Evolutionary conservation across 1,140 invertebrate genomes (phyloP), one percentile per base, ranked within the genome.

Genomic region (Laupala kohalensis): DNA sequence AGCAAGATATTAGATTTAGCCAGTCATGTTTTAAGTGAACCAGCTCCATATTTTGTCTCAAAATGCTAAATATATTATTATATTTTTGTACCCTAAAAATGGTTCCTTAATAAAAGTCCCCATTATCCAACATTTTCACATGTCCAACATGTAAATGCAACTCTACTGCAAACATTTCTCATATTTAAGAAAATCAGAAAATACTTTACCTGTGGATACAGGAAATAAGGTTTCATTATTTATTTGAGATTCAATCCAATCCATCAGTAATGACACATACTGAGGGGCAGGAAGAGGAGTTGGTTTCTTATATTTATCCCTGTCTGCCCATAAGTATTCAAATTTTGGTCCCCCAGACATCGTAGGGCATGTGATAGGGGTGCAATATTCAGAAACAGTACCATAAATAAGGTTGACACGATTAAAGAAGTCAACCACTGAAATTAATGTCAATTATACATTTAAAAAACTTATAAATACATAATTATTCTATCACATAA

Each of bases 351-450:
- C 95, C 26, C 95, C 95, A 66, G 88, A 91, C 95, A 97, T 97
- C 12, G 91, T 94, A 4, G 95, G 94, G 81, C 95, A 97, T 6
- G 90, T 87, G 72, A 88, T 86, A 76, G 90, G 89, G 64, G 91
- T 93, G 78, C 95, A 97, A 79, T 88, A 92, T 78, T 96, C 95
- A 68, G 87, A 90, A 28, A 97, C 88, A 15, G 93, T 95, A 9
- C 95, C 95, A 81, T 93, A 94, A 76, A 97, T 92, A 15, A 97
- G 81, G 82, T 97, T 97, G 75, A 97, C 95, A 77, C 95, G 86
- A 81, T 97, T 97, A 81, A 97, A 97, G 79, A 97, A 97, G 78
- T 97, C 95, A 5, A 97, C 95, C 76, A 96, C 94, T 96, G 27
- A 27, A 68, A n/a, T 29, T 4, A 26, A 24, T 69, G 13, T 25